These are phyloP conservation scores for Salpingus planirostris DNA, from an alignment of 2,888 invertebrate species.

Conservation along the genomic window DNA sequence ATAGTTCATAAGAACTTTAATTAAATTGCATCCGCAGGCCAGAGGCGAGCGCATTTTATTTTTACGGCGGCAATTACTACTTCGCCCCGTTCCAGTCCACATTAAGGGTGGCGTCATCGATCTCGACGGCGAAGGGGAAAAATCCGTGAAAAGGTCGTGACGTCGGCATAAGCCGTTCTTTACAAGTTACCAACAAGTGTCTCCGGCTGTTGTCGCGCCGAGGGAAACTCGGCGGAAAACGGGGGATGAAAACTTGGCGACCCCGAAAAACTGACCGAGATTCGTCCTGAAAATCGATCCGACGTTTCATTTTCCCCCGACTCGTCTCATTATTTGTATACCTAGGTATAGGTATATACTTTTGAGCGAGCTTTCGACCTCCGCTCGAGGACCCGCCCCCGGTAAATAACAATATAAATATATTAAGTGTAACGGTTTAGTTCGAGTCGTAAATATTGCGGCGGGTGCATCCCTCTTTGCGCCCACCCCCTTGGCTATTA, in stretches of 20 bases:
- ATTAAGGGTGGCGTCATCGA: too few relatives aligned
- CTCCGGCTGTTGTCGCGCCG: conserved; percentile 9
- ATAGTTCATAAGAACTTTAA: conserved; percentile 14
- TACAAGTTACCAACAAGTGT: conserved; percentile 26
- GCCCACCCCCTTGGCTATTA: conserved; percentile 25
- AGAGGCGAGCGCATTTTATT: conserved; percentile 7
- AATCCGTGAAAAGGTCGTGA: conserved; percentile 19
- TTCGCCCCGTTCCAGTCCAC: too few relatives aligned
- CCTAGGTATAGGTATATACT: too few relatives aligned
- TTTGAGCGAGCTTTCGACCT: too few relatives aligned
- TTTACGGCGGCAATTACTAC: conserved; percentile 10
- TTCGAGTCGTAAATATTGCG: conserved; percentile 37
- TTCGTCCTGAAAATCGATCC: too few relatives aligned
- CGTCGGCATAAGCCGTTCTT: conserved; percentile 16
- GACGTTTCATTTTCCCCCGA: too few relatives aligned
- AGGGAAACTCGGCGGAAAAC: conserved; percentile 2
- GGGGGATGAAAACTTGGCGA: conserved; percentile 9
- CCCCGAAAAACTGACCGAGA: too few relatives aligned
- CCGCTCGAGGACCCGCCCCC: too few relatives aligned
- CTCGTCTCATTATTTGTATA: too few relatives aligned
- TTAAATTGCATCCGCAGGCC: conserved; percentile 12
- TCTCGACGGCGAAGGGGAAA: too few relatives aligned
- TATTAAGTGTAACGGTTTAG: conserved; percentile 38
- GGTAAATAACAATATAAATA: conserved; percentile 40
- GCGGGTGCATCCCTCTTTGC: too few relatives aligned